Percentiles rank a stretch among this genome's conserved stretches.
Evolutionary conservation across 1,140 invertebrate species (phyloP).

Genomic region (Bacillus rossius): DNA sequence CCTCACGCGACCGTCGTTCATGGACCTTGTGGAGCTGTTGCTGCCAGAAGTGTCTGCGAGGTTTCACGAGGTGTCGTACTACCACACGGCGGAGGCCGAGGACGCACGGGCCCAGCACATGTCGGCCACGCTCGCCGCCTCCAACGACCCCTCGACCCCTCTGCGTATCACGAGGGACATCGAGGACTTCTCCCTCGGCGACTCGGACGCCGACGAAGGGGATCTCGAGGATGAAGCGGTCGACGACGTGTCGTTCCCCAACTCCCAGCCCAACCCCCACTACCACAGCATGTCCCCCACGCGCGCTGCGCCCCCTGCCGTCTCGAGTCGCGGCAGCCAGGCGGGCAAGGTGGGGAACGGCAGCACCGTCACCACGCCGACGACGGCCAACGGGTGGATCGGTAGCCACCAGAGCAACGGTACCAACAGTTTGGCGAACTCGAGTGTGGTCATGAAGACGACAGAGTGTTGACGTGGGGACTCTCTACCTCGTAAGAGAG

Average conservation of each 20-base stretch:
- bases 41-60: conserved; percentile 47
- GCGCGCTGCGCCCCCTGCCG: not conserved
- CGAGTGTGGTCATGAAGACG: conserved; percentile 25
- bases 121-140: conserved; percentile 22
- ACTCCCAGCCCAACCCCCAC: conserved; percentile 17
- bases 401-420: conserved; percentile 31
- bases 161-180: conserved; percentile 27
- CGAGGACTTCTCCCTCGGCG: conserved; percentile 29
- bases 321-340: not conserved
- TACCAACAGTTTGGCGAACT: conserved; percentile 27
- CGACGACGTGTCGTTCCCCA: conserved; percentile 3
- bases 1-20: conserved; percentile 71
- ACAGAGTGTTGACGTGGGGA: conserved; percentile 24
- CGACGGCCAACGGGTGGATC: conserved; percentile 37
- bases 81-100: conserved; percentile 59
- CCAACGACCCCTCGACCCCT: conserved; percentile 26
- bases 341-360: conserved; percentile 44
- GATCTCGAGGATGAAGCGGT: not conserved
- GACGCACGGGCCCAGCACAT: conserved; percentile 40
- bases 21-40: conserved; percentile 64
- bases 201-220: conserved; percentile 11
- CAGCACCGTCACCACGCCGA: conserved; percentile 29
- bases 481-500: not conserved
- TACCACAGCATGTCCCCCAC: not conserved
- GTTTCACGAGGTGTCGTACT: conserved; percentile 73